Evolutionary conservation across 2,797 vertebrate genomes (phyloP).

Genomic region (Sylvilagus floridanus): DNA sequence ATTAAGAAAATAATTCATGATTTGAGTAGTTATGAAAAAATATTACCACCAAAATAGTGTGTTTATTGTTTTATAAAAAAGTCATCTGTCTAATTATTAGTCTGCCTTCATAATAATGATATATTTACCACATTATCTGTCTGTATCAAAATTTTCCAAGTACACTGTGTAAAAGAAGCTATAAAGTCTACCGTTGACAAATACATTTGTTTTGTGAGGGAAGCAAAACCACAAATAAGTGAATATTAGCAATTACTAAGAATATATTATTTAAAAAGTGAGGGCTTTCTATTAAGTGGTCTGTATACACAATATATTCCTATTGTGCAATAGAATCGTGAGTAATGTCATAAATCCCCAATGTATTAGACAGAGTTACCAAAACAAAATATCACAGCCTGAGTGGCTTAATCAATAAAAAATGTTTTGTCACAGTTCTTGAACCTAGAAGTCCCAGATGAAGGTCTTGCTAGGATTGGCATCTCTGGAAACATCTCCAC

Average conservation of each 20-base stretch:
- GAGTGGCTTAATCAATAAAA: not conserved
- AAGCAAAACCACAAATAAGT: not conserved
- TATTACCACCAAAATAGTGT: not conserved
- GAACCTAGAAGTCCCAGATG: not conserved
- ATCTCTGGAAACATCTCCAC: not conserved
- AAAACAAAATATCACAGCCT: not conserved
- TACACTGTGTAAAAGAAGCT: too few relatives aligned
- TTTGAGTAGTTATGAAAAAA: not conserved
- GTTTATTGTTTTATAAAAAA: not conserved
- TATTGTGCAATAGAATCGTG: not conserved
- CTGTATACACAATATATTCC: not conserved
- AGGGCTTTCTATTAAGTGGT: not conserved
- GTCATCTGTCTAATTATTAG: not conserved
- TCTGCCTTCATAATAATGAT: too few relatives aligned
- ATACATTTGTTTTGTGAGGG: not conserved
- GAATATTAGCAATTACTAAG: not conserved
- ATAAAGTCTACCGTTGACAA: not conserved
- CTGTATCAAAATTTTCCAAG: too few relatives aligned
- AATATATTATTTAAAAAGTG: not conserved
- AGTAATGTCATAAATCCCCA: not conserved
- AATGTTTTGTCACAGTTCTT: not conserved
- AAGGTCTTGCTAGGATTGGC: not conserved
- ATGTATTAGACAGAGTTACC: not conserved
- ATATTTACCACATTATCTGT: too few relatives aligned
- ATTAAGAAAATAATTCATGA: not conserved